Percentiles rank a stretch among this genome's conserved stretches.
These are phyloP conservation scores for Heteronetta atricapilla DNA, from an alignment of 2,113 vertebrate species.

Conservation along the genomic window DNA sequence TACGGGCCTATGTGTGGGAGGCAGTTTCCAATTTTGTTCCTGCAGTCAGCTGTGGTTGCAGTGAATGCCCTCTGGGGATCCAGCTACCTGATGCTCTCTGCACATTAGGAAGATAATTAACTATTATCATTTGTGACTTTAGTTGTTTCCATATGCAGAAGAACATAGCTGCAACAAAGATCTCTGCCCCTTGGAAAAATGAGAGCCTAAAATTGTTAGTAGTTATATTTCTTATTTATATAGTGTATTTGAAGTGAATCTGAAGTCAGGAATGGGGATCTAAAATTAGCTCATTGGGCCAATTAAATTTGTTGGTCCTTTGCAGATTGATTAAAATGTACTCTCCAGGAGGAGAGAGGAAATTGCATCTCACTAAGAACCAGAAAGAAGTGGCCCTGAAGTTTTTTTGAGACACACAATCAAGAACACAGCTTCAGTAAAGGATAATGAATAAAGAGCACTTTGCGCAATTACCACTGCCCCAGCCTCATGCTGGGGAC, in stretches of 20 bases:
- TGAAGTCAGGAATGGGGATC: neutral
- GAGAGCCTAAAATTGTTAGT: neutral
- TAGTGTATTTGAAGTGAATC: neutral
- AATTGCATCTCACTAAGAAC: conserved; percentile 2
- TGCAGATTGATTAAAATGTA: conserved; percentile 7
- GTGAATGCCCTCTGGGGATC: neutral
- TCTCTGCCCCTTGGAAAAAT: neutral
- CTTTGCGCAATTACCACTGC: conserved; percentile 4
- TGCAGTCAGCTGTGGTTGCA: conserved; percentile 2
- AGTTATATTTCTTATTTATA: neutral
- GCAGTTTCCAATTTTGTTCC: conserved; percentile 22
- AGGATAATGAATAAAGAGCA: conserved; percentile 13
- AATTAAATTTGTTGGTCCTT: conserved; percentile 24
- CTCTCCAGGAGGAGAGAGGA: conserved; percentile 29
- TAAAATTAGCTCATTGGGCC: conserved; percentile 21
- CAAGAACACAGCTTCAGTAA: neutral
- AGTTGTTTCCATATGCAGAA: neutral
- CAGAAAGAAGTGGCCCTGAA: neutral
- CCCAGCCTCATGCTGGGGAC: neutral
- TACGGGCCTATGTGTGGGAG: neutral
- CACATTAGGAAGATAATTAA: neutral
- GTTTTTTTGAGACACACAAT: neutral
- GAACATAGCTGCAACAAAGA: neutral
- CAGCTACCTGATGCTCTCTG: neutral
- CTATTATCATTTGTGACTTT: neutral